Conservation (phyloP, 2,113 vertebrate genomes). For the Crocuta crocuta region DNA sequence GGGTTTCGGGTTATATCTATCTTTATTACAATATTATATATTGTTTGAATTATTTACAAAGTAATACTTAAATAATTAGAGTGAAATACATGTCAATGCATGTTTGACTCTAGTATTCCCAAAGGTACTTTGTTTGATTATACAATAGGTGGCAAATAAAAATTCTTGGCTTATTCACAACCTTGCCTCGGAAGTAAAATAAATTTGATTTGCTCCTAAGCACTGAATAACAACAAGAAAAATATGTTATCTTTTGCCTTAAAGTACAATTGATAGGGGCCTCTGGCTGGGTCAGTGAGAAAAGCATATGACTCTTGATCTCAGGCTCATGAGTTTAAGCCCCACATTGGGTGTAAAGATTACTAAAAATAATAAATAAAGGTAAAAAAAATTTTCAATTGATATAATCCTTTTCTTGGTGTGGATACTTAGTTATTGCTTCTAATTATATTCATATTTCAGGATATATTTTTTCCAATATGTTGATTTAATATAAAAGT, state of each 20-base stretch:
- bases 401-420: background rate
- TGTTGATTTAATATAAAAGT: background rate
- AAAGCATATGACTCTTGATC: background rate
- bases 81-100: background rate
- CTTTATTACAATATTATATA: background rate
- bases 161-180: background rate
- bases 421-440: background rate
- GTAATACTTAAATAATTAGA: background rate
- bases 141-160: background rate
- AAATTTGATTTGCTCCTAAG: background rate
- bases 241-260: background rate
- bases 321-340: background rate
- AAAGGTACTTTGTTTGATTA: background rate
- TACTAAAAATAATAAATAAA: background rate
- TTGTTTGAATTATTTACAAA: background rate
- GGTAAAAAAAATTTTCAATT: background rate
- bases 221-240: background rate
- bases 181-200: slow-evolving; percentile 4
- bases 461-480: background rate
- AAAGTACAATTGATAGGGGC: background rate
- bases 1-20: background rate
- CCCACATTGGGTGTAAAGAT: background rate
- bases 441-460: background rate
- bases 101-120: background rate
- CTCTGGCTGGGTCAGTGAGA: background rate